These are phyloP conservation scores for Amphipoea lucens DNA, from an alignment of 2,888 invertebrate genomes.

Conservation along the genomic window DNA sequence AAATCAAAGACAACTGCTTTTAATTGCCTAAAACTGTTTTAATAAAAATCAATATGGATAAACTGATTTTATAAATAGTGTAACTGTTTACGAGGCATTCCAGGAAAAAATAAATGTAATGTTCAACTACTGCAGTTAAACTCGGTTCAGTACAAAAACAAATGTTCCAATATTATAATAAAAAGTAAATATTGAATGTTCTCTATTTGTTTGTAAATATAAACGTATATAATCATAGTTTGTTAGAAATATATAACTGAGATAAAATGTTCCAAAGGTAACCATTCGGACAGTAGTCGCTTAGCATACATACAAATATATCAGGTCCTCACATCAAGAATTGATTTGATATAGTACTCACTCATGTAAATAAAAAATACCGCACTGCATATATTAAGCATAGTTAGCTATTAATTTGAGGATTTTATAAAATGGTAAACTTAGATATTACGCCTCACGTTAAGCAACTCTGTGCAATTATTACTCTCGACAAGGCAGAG, in stretches of 20 bases:
- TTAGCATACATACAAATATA: constrained; percentile 8
- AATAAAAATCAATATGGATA: neutral
- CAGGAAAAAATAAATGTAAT: neutral
- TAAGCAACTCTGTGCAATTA: constrained; percentile 16
- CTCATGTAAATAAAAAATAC: constrained; percentile 43
- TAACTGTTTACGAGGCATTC: neutral
- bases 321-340: constrained; percentile 16
- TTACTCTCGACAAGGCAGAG: constrained; percentile 19
- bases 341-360: constrained; percentile 22
- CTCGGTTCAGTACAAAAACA: neutral
- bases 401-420: constrained; percentile 22
- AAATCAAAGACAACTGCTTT: constrained; percentile 6
- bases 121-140: neutral
- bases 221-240: constrained; percentile 28
- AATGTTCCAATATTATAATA: neutral
- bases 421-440: constrained; percentile 1
- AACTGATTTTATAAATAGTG: neutral
- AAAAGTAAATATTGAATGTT: neutral
- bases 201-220: constrained; percentile 40
- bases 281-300: constrained; percentile 11
- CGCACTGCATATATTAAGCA: constrained; percentile 28
- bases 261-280: constrained; percentile 26
- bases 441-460: neutral
- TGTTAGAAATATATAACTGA: constrained; percentile 26
- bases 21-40: neutral